phyloP scores from a whole-genome alignment of 2,888 invertebrate genomes.

The Labia minor region DNA sequence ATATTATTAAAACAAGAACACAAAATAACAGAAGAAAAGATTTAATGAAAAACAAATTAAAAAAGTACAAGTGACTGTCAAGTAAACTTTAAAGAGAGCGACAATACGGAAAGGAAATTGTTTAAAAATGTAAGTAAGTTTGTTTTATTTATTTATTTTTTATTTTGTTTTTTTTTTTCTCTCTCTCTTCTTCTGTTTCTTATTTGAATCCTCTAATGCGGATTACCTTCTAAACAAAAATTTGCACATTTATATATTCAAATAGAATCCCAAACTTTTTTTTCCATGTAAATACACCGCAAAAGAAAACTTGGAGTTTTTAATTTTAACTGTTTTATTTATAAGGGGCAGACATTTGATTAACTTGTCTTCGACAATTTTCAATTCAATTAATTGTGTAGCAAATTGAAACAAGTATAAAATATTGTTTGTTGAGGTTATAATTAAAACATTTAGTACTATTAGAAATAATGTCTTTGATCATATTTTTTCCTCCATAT shows the following conservation, averaged over 20 bases:
- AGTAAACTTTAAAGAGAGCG: background rate
- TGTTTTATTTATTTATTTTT: too few relatives aligned
- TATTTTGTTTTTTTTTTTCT: too few relatives aligned
- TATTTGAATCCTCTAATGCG: background rate
- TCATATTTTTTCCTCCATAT: too few relatives aligned
- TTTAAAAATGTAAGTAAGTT: background rate
- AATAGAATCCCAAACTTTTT: background rate
- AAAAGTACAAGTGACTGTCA: slow-evolving; percentile 1
- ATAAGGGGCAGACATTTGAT: background rate
- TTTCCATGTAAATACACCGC: background rate
- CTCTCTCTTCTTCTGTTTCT: too few relatives aligned
- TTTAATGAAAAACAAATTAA: slow-evolving; percentile 13
- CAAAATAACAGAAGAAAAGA: background rate
- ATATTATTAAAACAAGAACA: too few relatives aligned
- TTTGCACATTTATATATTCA: slow-evolving; percentile 5
- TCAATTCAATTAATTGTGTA: too few relatives aligned
- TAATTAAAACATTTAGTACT: too few relatives aligned
- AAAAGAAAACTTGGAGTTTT: background rate
- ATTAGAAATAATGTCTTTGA: too few relatives aligned
- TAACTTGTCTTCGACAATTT: background rate
- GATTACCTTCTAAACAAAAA: slow-evolving; percentile 8
- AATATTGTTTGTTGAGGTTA: too few relatives aligned
- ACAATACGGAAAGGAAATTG: background rate
- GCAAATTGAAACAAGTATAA: too few relatives aligned
- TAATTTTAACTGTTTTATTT: slow-evolving; percentile 7